phyloP scores from a whole-genome alignment of 2,888 invertebrate species.

The Embidobia sp. region DNA sequence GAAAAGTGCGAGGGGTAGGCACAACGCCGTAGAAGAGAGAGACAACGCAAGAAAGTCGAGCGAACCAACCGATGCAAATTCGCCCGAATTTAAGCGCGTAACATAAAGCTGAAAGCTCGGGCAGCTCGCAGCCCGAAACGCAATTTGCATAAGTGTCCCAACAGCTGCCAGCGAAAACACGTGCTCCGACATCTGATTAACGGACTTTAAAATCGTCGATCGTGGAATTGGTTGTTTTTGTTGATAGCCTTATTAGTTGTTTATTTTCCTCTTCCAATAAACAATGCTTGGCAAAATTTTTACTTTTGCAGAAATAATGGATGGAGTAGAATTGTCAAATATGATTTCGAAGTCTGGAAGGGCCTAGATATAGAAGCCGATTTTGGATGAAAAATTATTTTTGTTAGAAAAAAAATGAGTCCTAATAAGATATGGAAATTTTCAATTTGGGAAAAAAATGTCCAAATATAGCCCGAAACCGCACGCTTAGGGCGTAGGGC shows the following conservation, averaged over 20 bases:
- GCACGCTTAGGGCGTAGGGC: constrained; percentile 51
- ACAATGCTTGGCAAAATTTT: too few species aligned
- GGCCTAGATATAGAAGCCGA: too few species aligned
- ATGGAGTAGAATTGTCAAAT: too few species aligned
- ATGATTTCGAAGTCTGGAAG: too few species aligned
- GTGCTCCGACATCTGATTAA: constrained; percentile 77
- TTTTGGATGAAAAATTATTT: too few species aligned
- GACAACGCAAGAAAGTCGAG: constrained; percentile 65
- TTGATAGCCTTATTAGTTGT: too few species aligned
- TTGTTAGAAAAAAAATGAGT: constrained; percentile 1
- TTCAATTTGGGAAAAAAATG: constrained; percentile 78
- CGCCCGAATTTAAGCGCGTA: constrained; percentile 74
- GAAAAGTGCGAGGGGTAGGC: constrained; percentile 58
- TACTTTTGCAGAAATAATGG: too few species aligned
- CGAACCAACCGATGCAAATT: constrained; percentile 79
- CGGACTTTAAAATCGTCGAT: constrained; percentile 65
- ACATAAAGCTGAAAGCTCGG: constrained; percentile 79
- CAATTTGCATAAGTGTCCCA: constrained; percentile 80
- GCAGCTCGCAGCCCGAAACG: constrained; percentile 71
- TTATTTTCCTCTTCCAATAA: too few species aligned
- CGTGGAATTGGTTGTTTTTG: too few species aligned
- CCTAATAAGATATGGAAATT: constrained; percentile 66
- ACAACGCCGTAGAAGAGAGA: constrained; percentile 57
- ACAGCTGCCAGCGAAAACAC: constrained; percentile 78
- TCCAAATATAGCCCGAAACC: constrained; percentile 71